Percentiles rank a stretch among this genome's conserved stretches.
These are phyloP conservation scores for Pseudoips prasinana DNA, from an alignment of 2,888 invertebrate genomes.

Conservation along the genomic window DNA sequence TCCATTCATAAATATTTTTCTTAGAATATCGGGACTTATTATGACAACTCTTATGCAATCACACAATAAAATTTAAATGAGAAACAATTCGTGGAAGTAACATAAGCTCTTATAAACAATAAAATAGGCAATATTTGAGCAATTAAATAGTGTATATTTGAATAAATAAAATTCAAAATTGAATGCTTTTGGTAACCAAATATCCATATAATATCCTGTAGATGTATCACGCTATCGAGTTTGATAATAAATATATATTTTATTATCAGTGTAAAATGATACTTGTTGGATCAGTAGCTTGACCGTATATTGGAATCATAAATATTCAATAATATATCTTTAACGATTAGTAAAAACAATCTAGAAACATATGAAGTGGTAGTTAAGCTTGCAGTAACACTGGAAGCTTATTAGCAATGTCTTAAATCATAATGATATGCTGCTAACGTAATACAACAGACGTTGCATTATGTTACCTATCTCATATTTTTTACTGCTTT, in stretches of 20 bases:
- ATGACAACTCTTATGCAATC: too few species aligned
- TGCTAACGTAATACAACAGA: too few species aligned
- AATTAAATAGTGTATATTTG: neutral
- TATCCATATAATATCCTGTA: neutral
- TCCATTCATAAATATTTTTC: too few species aligned
- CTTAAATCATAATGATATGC: too few species aligned
- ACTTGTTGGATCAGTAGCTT: constrained; percentile 20
- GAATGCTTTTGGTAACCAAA: neutral
- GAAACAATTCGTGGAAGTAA: too few species aligned
- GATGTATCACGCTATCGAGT: neutral
- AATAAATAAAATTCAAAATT: neutral
- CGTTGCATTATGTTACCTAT: too few species aligned
- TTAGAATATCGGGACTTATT: too few species aligned
- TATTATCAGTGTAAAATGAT: constrained; percentile 22
- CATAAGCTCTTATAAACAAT: too few species aligned
- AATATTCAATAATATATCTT: constrained; percentile 9
- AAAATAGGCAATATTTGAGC: too few species aligned
- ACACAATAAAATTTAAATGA: too few species aligned
- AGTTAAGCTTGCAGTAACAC: constrained; percentile 4
- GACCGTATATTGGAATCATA: neutral
- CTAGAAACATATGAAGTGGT: constrained; percentile 16
- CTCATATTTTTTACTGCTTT: too few species aligned
- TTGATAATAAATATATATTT: constrained; percentile 7
- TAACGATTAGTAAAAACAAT: constrained; percentile 21
- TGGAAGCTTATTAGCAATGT: too few species aligned